Evolutionary conservation across 2,888 invertebrate species (phyloP).

Genomic region (Myopa tessellatipennis): DNA sequence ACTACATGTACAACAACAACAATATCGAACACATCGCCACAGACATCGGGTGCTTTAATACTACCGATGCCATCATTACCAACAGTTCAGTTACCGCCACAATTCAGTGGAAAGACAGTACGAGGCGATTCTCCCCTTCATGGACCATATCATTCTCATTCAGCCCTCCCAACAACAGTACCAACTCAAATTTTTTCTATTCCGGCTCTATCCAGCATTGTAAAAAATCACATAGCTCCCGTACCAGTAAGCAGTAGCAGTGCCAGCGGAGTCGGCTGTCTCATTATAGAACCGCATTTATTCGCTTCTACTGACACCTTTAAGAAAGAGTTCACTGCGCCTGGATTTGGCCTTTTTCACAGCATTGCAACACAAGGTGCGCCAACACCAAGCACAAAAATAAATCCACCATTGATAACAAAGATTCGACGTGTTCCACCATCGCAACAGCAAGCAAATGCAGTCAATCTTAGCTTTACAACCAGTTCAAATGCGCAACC

Average conservation of each 20-base stretch:
- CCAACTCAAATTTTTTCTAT: conserved; percentile 57
- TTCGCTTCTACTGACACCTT: conserved; percentile 63
- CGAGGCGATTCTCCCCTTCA: conserved; percentile 26
- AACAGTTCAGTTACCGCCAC: conserved; percentile 51
- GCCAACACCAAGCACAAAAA: conserved; percentile 43
- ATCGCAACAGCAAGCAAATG: conserved; percentile 61
- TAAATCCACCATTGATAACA: conserved; percentile 53
- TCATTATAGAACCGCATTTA: conserved; percentile 61
- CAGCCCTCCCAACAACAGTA: conserved; percentile 33
- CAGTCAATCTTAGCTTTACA: conserved; percentile 61
- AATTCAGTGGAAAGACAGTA: conserved; percentile 21
- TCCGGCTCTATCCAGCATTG: conserved; percentile 50
- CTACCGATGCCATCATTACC: conserved; percentile 56
- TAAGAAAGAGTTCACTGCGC: conserved; percentile 60
- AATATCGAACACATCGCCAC: conserved; percentile 51
- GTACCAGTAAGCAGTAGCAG: conserved; percentile 54
- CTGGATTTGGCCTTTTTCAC: conserved; percentile 59
- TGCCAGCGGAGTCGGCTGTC: conserved; percentile 59
- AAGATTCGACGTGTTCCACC: conserved; percentile 62
- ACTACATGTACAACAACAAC: conserved; percentile 49
- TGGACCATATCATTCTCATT: conserved; percentile 41
- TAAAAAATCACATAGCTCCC: conserved; percentile 53
- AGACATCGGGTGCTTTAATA: conserved; percentile 49
- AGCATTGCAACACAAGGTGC: conserved; percentile 49
- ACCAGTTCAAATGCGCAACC: conserved; percentile 44